A percentile compares a stretch with the other conserved stretches of the same genome.
Evolutionary conservation across 2,797 vertebrate species (phyloP).

Genomic region (Myotis daubentonii): DNA sequence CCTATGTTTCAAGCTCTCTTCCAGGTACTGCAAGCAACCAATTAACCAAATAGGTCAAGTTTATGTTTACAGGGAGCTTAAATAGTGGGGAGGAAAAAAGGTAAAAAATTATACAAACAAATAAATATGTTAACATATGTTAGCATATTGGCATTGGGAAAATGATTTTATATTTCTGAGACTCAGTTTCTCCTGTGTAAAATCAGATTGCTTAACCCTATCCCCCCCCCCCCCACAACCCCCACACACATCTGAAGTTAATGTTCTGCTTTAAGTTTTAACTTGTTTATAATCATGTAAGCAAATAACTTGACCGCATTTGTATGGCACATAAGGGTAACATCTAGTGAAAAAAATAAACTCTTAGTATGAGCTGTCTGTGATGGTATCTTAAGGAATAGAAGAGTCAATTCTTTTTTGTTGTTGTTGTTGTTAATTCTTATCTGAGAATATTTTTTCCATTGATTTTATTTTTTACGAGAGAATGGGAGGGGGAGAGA

Average conservation of each 20-base stretch:
- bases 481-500: no score
- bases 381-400: neutral
- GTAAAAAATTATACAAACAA: neutral
- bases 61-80: neutral
- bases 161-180: constrained; percentile 30
- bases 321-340: neutral
- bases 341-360: constrained; percentile 7
- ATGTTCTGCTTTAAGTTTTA: constrained; percentile 27
- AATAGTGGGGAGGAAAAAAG: neutral
- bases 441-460: no score
- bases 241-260: neutral
- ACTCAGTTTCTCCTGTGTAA: neutral
- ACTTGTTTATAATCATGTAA: neutral
- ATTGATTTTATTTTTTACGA: no score
- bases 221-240: fast-evolving
- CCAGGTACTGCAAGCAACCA: neutral
- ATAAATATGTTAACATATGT: neutral
- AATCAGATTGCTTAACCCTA: constrained; percentile 7
- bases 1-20: neutral
- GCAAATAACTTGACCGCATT: neutral
- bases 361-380: neutral
- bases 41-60: neutral
- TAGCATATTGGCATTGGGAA: constrained; percentile 25
- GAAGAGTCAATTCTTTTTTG: neutral
- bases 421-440: no score